Conservation (phyloP, 2,113 vertebrate species). For the Onychorhynchus coronatus region DNA sequence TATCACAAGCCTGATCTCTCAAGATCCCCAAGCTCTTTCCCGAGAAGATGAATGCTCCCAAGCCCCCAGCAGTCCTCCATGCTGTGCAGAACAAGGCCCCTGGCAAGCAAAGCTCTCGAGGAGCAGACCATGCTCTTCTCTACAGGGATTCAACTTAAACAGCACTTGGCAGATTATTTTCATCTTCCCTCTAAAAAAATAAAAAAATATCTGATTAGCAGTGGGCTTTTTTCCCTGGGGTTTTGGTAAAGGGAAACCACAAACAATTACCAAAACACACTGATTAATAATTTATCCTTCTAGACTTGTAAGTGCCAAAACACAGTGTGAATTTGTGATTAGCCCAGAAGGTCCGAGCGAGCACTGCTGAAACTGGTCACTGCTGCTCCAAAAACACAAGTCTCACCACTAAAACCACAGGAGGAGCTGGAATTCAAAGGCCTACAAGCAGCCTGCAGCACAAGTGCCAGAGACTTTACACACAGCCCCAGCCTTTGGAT, state of each 20-base stretch:
- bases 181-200: not conserved
- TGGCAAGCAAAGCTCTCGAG: not conserved
- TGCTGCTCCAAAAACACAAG: not conserved
- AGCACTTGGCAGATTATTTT: constrained; percentile 34
- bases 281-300: constrained; percentile 19
- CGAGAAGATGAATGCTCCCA: not conserved
- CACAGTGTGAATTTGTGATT: not conserved
- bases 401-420: not conserved
- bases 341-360: fast-evolving
- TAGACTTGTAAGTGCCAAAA: not conserved
- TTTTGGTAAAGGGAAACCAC: constrained; percentile 20
- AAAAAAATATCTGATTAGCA: not conserved
- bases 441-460: not conserved
- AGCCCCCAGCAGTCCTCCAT: not conserved
- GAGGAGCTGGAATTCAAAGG: not conserved
- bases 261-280: constrained; percentile 39
- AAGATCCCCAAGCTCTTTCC: not conserved
- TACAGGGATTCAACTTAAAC: not conserved
- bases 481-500: not conserved
- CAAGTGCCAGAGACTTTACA: not conserved
- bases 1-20: not conserved
- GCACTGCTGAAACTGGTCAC: not conserved
- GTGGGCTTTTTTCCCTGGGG: not conserved
- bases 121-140: not conserved
- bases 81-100: not conserved